A percentile compares a stretch with the other conserved stretches of the same genome.
Conservation (phyloP, 1,140 invertebrate species). For the Euwallacea similis region DNA sequence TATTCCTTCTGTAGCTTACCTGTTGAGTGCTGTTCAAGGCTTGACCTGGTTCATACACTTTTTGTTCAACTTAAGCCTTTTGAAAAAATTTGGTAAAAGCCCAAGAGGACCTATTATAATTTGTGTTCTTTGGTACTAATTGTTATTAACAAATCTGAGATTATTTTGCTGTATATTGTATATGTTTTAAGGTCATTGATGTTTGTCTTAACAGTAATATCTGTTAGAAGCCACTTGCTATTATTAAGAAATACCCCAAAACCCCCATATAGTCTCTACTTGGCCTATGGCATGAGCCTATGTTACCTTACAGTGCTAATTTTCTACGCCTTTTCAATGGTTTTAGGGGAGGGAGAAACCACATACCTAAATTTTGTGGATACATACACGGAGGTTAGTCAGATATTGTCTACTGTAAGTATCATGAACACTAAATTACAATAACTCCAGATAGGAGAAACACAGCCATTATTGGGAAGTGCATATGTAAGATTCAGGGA, state of each 20-base stretch:
- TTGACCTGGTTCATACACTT: constrained; percentile 80
- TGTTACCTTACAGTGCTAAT: constrained; percentile 58
- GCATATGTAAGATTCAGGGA: constrained; percentile 63
- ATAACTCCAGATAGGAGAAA: constrained; percentile 52
- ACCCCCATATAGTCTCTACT: constrained; percentile 53
- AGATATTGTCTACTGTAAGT: neutral
- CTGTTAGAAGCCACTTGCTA: constrained; percentile 55
- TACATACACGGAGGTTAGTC: constrained; percentile 42
- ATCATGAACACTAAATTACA: neutral
- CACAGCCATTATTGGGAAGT: constrained; percentile 52
- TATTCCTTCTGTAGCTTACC: constrained; percentile 65
- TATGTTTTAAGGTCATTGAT: constrained; percentile 49
- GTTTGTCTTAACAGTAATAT: constrained; percentile 64
- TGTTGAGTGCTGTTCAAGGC: constrained; percentile 67
- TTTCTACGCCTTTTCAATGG: constrained; percentile 64
- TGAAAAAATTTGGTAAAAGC: constrained; percentile 64
- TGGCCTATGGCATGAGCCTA: constrained; percentile 56
- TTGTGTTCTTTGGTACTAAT: constrained; percentile 64
- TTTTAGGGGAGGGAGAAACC: constrained; percentile 58
- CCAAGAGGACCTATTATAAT: constrained; percentile 71
- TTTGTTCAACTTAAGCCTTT: constrained; percentile 70
- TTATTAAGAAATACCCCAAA: constrained; percentile 39
- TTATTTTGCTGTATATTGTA: neutral
- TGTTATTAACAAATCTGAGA: neutral
- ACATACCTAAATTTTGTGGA: constrained; percentile 40